Base-by-base conservation (phyloP, 2,113 vertebrate genomes). In the Apeltes quadracus region DNA sequence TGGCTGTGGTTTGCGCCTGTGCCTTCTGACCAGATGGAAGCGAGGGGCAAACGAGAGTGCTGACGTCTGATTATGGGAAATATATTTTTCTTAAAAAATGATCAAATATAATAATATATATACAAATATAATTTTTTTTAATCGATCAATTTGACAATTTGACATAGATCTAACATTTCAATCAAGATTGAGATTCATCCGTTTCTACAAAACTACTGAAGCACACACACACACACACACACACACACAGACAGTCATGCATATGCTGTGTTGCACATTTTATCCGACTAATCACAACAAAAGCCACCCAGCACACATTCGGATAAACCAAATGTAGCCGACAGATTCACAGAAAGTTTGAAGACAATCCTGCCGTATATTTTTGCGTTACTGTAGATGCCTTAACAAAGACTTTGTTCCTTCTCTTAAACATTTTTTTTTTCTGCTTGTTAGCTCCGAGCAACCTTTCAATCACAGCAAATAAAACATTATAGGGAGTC, bases 1-100 rank as follows among this genome's bases (percentile, higher is more conserved):
- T 94, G 84, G 94, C 92, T 6, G 94, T 94, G 85, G 94, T 94
- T 58, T 94, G 93, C 34, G 94, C 89, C 81, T 94, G 93, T 88
- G 92, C 94, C 86, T 94, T 94, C 90, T 94, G 92, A 91, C 55
- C n/a, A 62, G 64, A 73, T 23, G 51, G 72, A 44, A 22, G 20
- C 38, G 10, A 13, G 9, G 46, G 78, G 61, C 27, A 50, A 58
- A 69, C 9, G 36, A 46, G 10, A 20, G 72, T 39, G 32, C 58
- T 50, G 58, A 54, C 50, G 32, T 39, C 1, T 3, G 29, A 75
- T 48, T 8, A 44, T 32, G 25, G 34, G 32, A 23, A 72, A 72
- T 78, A 76, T 67, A 59, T 68, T 80, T 86, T 82, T 78, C 69
- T 82, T 62, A 41, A 57, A 10, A 78, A 54, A 74, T 39, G 2